Percentiles rank a stretch among this genome's conserved stretches.
Evolutionary conservation across 30 jellyfish, hydroid and myxozoan genomes (phyloP).

Genomic region (Pelagia noctiluca): DNA sequence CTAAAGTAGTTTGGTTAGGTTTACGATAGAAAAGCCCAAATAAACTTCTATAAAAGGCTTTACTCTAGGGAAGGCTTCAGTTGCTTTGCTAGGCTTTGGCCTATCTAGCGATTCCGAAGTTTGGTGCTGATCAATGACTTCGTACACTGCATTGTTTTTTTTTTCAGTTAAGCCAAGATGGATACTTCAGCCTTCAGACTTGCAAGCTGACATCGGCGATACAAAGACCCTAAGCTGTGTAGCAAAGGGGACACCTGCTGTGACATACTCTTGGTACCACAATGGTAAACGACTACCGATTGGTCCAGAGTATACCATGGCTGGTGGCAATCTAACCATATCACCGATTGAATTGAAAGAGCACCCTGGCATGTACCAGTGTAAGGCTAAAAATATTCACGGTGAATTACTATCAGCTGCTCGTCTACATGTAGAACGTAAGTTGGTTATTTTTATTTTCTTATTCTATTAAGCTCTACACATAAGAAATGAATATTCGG

Average conservation of each 20-base stretch:
- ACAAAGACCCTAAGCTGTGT: constrained; percentile 68
- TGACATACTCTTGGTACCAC: constrained; percentile 79
- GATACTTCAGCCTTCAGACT: constrained; percentile 62
- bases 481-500: too few species aligned
- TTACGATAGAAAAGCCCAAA: too few species aligned
- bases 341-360: constrained; percentile 40
- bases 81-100: neutral
- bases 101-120: too few species aligned
- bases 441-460: neutral
- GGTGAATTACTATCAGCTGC: constrained; percentile 78
- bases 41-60: too few species aligned
- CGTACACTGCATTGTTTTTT: too few species aligned
- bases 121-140: too few species aligned
- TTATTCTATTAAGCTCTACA: neutral
- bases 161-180: constrained; percentile 59
- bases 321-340: constrained; percentile 86
- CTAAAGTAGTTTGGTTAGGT: too few species aligned
- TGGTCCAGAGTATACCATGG: constrained; percentile 60
- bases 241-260: constrained; percentile 84
- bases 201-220: constrained; percentile 60
- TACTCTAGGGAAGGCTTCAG: too few species aligned
- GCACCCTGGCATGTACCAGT: constrained; percentile 93
- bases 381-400: constrained; percentile 82
- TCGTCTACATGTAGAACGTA: constrained; percentile 81
- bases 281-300: constrained; percentile 66